Percentiles rank a stretch among this genome's conserved stretches.
phyloP scores from a whole-genome alignment of 2,113 vertebrate species.

The Corythaixoides concolor region DNA sequence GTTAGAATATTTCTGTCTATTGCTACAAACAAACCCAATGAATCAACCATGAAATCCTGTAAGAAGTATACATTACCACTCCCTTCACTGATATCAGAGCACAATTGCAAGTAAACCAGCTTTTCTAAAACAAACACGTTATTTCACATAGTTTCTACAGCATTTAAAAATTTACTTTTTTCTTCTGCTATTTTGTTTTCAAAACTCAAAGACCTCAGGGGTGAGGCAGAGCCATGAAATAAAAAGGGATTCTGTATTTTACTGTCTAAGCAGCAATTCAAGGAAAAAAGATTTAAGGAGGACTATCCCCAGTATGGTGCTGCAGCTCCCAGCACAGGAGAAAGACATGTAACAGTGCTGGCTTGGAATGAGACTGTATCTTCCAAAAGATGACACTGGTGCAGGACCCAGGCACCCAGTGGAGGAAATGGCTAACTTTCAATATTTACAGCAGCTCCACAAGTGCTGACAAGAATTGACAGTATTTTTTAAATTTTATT shows the following conservation, averaged over 20 bases:
- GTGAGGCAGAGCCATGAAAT: neutral
- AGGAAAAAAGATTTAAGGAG: neutral
- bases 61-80: too few relatives aligned
- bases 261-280: neutral
- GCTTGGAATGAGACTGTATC: fast-evolving
- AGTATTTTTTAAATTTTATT: neutral
- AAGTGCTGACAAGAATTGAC: neutral
- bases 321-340: neutral
- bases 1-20: neutral
- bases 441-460: neutral
- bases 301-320: neutral
- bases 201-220: neutral
- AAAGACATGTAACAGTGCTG: neutral
- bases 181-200: neutral
- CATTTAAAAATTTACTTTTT: neutral
- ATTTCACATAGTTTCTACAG: neutral
- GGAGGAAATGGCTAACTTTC: neutral
- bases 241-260: neutral
- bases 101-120: neutral
- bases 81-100: neutral
- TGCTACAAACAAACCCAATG: neutral
- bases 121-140: neutral
- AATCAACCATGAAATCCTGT: neutral
- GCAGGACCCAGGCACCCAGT: neutral
- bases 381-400: neutral